Evolutionary conservation across 2,113 vertebrate species (phyloP), one percentile per base, ranked within the genome.

Genomic region (Aegotheles bennettii): DNA sequence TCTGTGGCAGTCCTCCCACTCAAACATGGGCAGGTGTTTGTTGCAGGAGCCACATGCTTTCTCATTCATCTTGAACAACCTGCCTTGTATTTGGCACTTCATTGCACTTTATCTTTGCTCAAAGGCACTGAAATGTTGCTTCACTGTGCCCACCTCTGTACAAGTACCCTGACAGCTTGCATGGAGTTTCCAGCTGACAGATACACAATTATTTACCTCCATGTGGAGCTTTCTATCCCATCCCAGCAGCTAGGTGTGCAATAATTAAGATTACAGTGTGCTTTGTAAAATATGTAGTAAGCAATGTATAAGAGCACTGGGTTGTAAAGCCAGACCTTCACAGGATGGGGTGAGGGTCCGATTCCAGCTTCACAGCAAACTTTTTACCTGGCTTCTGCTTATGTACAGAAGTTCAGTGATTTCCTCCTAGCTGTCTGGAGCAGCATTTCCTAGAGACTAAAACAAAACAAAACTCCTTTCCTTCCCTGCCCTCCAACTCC

Each of bases 241-340:
- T 76, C 36, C 65, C 23, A n/a, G 38, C 5, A 18, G 2, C n/a
- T 16, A 35, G 10, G 9, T 57, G 6, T 42, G 63, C 28, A 67
- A 13, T 33, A 23, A 38, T 53, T 47, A 17, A 53, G 56, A 24
- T 24, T 26, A 35, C 2, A 67, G 16, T 1, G 53, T 31, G n/a
- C 40, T 61, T 65, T 60, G 7, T 82, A 36, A 84, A 60, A 60
- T 0, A 1, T 2, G 13, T 7, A 26, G 13, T 11, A 18, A 65
- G 45, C 7, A 3, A 20, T 11, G 5, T 20, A 1, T 12, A 8
- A 24, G 21, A 56, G 6, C 0, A 0, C 21, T 48, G 57, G 40
- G 24, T 36, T 88, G 26, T 54, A 79, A 26, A 80, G 36, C 10
- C 67, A 83, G 53, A 54, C 25, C 26, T 86, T 35, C 10, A 7